Evolutionary conservation across 1,140 invertebrate species (phyloP), one percentile per base, ranked within the genome.

Genomic region (Drosophila kohkoa): DNA sequence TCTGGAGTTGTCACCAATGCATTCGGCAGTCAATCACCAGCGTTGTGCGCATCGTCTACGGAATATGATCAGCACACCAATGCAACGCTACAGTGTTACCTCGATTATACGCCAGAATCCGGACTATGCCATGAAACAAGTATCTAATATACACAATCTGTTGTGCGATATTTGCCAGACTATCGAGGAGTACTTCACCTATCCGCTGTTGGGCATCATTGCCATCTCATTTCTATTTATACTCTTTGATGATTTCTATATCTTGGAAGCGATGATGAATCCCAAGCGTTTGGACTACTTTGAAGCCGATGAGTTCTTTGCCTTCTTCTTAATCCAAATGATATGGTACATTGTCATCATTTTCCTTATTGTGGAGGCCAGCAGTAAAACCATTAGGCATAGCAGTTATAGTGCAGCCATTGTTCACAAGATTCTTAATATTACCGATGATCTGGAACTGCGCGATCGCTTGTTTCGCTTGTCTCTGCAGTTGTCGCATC

Each of bases 151-250:
- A 25, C 91, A 92, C 54, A 91, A 92, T 65, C 60, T 92, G 1
- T 71, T 92, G 1, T 92, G 91, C 38, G 91, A 92, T 49, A 91
- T 91, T 41, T 92, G 91, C 35, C 75, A 83, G 11, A 90, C 85
- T 5, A 91, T 92, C 16, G 91, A 92, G 51, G 91, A 92, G 25
- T 92, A 92, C 8, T 92, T 92, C 6, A 91, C 88, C 0, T 92
- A 92, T 77, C 91, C 91, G 0, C 41, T 92, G 63, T 54, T 92
- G 3, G 85, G 85, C 1, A 92, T 92, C 25, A 90, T 91, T 1
- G 85, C 87, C 30, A 91, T 92, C 32, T 91, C 91, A 0, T 92
- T 92, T 58, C 43, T 92, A 0, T 92, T 92, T 11, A 92, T 92
- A 46, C 70, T 92, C 10, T 92, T 92, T 8, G 91, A 92, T 62